Percentiles rank a stretch among this genome's conserved stretches.
phyloP scores from a whole-genome alignment of 2,888 invertebrate genomes.

The Saturnia pavonia region DNA sequence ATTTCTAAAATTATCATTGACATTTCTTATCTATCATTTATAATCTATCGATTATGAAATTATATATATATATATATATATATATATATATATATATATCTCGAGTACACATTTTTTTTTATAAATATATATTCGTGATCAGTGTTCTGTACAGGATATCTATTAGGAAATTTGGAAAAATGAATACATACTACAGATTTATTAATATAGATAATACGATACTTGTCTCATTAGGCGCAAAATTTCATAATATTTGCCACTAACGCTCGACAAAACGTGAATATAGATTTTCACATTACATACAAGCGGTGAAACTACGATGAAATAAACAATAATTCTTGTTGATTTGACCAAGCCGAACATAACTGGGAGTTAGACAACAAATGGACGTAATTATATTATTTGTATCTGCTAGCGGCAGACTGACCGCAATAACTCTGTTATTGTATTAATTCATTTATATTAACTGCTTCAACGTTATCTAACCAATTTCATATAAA shows the following conservation, averaged over 20 bases:
- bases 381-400: slow-evolving; percentile 3
- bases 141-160: no score
- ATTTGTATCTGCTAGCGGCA: slow-evolving; percentile 4
- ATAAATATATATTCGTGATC: no score
- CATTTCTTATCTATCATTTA: no score
- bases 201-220: no score
- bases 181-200: no score
- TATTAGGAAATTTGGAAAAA: no score
- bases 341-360: slow-evolving; percentile 3
- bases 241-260: background rate
- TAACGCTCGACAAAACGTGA: background rate
- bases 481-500: background rate
- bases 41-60: no score
- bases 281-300: background rate
- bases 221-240: background rate
- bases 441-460: slow-evolving; percentile 6
- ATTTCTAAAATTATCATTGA: no score
- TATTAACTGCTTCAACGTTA: background rate
- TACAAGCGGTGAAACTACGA: background rate
- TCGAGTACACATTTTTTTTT: no score
- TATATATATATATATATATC: no score
- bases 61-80: no score
- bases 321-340: slow-evolving; percentile 7
- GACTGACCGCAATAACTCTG: background rate
- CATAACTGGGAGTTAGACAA: slow-evolving; percentile 13